A percentile compares a stretch with the other conserved stretches of the same genome.
phyloP scores from a whole-genome alignment of 2,797 vertebrate species.

The Garrulus glandarius region DNA sequence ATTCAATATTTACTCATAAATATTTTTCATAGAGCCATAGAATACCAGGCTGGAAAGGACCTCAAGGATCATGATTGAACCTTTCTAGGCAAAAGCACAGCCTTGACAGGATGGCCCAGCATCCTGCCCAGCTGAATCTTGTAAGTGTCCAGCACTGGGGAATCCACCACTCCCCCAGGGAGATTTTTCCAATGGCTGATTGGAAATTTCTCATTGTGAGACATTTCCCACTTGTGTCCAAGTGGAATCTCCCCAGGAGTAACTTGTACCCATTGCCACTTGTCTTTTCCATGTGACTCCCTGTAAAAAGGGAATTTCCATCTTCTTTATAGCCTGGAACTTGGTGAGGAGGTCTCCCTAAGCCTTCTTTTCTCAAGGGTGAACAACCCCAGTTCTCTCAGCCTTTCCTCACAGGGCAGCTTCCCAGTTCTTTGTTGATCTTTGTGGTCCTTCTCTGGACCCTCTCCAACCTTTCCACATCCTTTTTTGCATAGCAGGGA shows the following conservation, averaged over 20 bases:
- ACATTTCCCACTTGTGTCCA: background rate
- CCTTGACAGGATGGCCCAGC: background rate
- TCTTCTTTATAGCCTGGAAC: background rate
- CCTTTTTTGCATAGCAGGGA: too few species aligned
- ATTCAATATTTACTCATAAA: background rate
- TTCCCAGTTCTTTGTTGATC: background rate
- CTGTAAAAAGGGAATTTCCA: background rate
- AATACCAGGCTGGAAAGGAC: background rate
- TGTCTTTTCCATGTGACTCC: background rate
- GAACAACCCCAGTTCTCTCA: background rate
- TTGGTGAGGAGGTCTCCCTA: background rate
- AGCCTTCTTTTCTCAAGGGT: background rate
- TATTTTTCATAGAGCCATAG: background rate
- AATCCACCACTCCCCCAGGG: background rate
- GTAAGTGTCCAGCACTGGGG: background rate
- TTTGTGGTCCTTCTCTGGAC: background rate
- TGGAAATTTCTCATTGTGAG: background rate
- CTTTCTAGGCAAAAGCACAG: background rate
- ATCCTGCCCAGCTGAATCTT: background rate
- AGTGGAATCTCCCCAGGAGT: background rate
- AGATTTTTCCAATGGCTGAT: background rate
- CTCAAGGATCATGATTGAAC: background rate
- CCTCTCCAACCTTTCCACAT: background rate
- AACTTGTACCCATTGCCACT: background rate
- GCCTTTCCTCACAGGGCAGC: background rate